Conservation (phyloP, 37 sponge, comb jelly and placozoan genomes). For the Mnemiopsis leidyi region DNA sequence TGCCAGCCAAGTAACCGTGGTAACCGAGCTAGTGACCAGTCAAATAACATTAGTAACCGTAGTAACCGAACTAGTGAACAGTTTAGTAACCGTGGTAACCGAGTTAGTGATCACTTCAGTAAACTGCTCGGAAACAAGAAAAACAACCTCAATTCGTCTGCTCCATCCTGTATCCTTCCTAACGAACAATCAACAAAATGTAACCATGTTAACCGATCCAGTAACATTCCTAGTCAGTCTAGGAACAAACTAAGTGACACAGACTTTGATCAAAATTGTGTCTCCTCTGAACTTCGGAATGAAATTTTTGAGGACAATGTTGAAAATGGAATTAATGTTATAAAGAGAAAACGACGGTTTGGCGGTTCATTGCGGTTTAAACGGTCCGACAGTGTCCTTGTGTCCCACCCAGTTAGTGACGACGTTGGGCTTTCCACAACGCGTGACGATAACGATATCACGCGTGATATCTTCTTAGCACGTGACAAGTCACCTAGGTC, state of each 20-base stretch:
- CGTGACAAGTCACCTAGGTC: conserved; percentile 7
- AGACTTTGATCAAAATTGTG: too few species aligned
- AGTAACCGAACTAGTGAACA: not conserved
- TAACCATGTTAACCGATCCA: too few species aligned
- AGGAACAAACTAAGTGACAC: too few species aligned
- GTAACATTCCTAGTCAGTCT: not conserved
- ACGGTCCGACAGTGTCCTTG: not conserved
- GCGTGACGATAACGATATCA: conserved; percentile 13
- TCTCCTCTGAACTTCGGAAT: too few species aligned
- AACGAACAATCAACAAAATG: too few species aligned
- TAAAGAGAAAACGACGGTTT: not conserved
- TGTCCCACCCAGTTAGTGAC: not conserved
- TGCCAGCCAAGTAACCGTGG: not conserved
- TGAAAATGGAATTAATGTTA: not conserved
- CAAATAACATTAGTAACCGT: not conserved
- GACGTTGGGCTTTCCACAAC: not conserved
- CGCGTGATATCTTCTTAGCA: not conserved
- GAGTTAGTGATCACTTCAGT: not conserved
- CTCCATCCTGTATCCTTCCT: too few species aligned
- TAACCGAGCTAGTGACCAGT: not conserved
- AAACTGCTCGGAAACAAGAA: not conserved
- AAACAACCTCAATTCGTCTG: too few species aligned
- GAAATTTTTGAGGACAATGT: not conserved
- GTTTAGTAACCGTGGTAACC: not conserved
- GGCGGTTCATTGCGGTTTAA: not conserved